A percentile compares a stretch with the other conserved stretches of the same genome.
Evolutionary conservation across 2,797 vertebrate species (phyloP).

Genomic region (Sebastes cheni): DNA sequence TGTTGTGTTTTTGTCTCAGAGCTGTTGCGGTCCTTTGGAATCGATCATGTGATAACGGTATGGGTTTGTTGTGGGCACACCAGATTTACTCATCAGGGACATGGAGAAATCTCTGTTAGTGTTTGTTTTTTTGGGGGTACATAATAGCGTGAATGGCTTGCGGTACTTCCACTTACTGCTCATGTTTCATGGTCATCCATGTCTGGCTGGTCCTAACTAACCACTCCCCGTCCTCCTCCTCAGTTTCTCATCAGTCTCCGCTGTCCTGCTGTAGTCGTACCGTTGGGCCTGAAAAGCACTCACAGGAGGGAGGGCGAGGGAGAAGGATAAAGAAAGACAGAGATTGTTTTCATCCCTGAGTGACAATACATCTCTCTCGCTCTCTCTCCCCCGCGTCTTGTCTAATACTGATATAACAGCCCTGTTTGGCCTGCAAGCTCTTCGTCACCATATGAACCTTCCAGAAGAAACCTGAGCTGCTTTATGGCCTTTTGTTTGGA

Average conservation of each 20-base stretch:
- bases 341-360: slow-evolving; percentile 45
- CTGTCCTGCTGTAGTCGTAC: neutral
- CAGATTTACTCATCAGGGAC: slow-evolving; percentile 13
- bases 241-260: slow-evolving; percentile 12
- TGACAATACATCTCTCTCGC: slow-evolving; percentile 23
- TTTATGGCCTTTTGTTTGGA: slow-evolving; percentile 63
- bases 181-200: slow-evolving; percentile 44
- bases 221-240: neutral
- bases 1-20: slow-evolving; percentile 11
- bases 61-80: slow-evolving; percentile 26
- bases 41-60: slow-evolving; percentile 18
- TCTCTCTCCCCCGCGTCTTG: slow-evolving; percentile 17
- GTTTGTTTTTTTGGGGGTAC: slow-evolving; percentile 6
- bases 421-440: slow-evolving; percentile 52
- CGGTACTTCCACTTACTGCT: slow-evolving; percentile 2
- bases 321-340: slow-evolving; percentile 33
- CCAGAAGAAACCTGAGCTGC: slow-evolving; percentile 68
- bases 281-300: slow-evolving; percentile 10
- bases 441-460: slow-evolving; percentile 33
- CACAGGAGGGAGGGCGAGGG: neutral
- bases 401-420: slow-evolving; percentile 49
- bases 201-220: slow-evolving; percentile 15
- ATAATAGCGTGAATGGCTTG: slow-evolving; percentile 20
- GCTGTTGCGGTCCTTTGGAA: slow-evolving; percentile 4
- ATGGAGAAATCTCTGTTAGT: neutral